Evolutionary conservation across 2,888 invertebrate species (phyloP).

Genomic region (Julus scandinavius): DNA sequence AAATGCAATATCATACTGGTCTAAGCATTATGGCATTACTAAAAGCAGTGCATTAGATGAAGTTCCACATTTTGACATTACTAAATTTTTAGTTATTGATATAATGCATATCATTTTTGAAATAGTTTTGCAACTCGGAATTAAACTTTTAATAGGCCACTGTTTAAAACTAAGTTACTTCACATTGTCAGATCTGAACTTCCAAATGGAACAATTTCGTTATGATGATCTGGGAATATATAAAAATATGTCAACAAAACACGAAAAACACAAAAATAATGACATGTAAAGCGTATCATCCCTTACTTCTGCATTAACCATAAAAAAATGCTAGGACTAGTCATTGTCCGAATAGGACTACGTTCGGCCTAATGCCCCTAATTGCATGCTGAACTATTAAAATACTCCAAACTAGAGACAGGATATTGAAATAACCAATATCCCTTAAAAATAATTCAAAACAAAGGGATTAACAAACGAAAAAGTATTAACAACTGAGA

Average conservation of each 20-base stretch:
- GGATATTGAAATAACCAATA: too few relatives aligned
- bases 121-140: not conserved
- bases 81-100: slow-evolving; percentile 1
- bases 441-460: too few relatives aligned
- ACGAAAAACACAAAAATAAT: not conserved
- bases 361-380: too few relatives aligned
- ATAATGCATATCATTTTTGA: slow-evolving; percentile 45
- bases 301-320: too few relatives aligned
- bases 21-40: slow-evolving; percentile 30
- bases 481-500: too few relatives aligned
- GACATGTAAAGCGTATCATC: too few relatives aligned
- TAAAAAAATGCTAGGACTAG: too few relatives aligned
- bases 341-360: too few relatives aligned
- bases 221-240: not conserved
- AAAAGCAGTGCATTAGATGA: not conserved
- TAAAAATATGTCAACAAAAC: not conserved
- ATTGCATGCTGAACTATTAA: too few relatives aligned
- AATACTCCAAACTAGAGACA: too few relatives aligned
- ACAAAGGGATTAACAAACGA: too few relatives aligned
- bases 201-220: not conserved
- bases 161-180: not conserved
- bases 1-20: slow-evolving; percentile 29
- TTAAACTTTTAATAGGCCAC: not conserved
- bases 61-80: slow-evolving; percentile 40
- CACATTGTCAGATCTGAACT: not conserved